These are phyloP conservation scores for Papilio polytes DNA, from an alignment of 1,140 invertebrate species.

Conservation along the genomic window DNA sequence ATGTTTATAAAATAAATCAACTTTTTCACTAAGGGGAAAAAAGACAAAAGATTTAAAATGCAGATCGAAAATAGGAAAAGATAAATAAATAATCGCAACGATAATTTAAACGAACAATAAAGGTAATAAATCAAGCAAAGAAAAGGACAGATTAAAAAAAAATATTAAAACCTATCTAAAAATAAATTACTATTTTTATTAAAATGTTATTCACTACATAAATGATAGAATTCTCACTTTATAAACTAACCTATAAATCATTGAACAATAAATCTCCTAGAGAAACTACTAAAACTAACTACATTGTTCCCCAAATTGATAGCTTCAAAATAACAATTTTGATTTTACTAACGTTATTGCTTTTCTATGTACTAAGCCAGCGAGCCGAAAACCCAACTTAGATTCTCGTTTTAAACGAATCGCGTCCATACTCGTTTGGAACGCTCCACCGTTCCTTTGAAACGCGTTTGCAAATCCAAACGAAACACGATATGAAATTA, in stretches of 20 bases:
- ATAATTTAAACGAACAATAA: no score
- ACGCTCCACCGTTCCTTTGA: not conserved
- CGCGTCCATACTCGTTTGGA: constrained; percentile 15
- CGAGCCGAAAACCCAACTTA: not conserved
- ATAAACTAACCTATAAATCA: not conserved
- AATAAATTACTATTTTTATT: not conserved
- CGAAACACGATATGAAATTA: constrained; percentile 18
- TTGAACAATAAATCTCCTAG: not conserved
- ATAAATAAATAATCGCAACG: no score
- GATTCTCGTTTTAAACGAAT: constrained; percentile 21
- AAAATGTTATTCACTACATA: not conserved
- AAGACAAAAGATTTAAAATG: no score
- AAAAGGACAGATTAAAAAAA: no score
- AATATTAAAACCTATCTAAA: not conserved
- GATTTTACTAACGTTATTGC: constrained; percentile 16
- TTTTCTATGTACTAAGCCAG: constrained; percentile 7
- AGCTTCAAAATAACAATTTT: not conserved
- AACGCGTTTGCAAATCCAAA: constrained; percentile 21
- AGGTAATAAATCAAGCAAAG: no score
- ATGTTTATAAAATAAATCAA: no score
- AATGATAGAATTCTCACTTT: not conserved
- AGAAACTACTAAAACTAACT: not conserved
- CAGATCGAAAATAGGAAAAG: no score
- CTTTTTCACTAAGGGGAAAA: no score
- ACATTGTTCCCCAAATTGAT: not conserved